Evolutionary conservation across 1,140 invertebrate genomes (phyloP), one percentile per base, ranked within the genome.

Genomic region (Pseudomyrmex flavicornis): DNA sequence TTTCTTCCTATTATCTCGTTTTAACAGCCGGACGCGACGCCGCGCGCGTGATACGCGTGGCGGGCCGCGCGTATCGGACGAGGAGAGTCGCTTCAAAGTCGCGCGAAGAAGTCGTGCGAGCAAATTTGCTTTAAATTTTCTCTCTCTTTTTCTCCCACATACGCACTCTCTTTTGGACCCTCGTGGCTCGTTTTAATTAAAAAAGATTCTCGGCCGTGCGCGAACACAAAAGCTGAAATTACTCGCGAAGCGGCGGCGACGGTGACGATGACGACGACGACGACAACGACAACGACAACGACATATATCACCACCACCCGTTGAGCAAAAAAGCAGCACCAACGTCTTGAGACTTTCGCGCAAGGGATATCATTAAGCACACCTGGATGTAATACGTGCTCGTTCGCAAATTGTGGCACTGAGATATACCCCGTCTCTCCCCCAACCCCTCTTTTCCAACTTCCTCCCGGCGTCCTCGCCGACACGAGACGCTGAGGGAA

Each of bases 401-500:
- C 82, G 73, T 68, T 87, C 82, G 85, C 86, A 88, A 88, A 88
- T 87, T 87, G 85, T 88, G 85, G 86, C 69, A 88, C 80, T 88
- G 82, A 74, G 62, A 68, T 35, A 52, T 80, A 80, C 76, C 76
- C 54, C 46, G 52, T 35, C 48, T 61, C 66, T 20, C 15, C 2
- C n/a, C n/a, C 44, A 10, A 35, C 35, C 54, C 9, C 35, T 35
- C 2, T 2, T 52, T 22, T 7, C 4, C 15, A 17, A 35, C 22
- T 26, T 13, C 54, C 54, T 26, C 65, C 46, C 54, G 2, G 8
- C 50, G 8, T 35, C 54, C 17, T 17, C 70, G 50, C 35, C 46
- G 20, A 52, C 48, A 52, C 15, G 68, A 48, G 48, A 68, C 58
- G 58, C 68, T 70, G 79, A 59, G 65, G 44, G 61, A 79, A 83